Percentiles rank a stretch among this genome's conserved stretches.
These are phyloP conservation scores for Magallana ariakensis DNA, from an alignment of 1,140 invertebrate species.

Conservation along the genomic window DNA sequence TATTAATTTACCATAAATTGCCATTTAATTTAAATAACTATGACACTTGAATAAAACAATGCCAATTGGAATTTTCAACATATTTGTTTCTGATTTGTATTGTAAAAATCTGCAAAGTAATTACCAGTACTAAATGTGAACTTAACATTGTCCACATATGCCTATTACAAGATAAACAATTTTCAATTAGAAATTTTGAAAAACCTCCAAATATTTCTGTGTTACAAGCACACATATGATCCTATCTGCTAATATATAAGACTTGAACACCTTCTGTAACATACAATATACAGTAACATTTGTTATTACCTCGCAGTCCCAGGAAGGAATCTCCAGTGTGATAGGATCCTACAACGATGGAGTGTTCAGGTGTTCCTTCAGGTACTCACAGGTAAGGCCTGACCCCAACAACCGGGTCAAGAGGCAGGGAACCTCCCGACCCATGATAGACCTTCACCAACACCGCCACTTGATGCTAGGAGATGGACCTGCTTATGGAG, in stretches of 20 bases:
- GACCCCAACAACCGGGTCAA: constrained; percentile 26
- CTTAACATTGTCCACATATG: background rate
- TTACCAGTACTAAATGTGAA: background rate
- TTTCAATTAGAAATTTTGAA: no score
- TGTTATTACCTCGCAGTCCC: constrained; percentile 36
- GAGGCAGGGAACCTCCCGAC: constrained; percentile 29
- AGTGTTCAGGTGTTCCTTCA: constrained; percentile 60
- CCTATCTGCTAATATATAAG: no score
- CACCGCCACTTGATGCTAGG: constrained; percentile 66
- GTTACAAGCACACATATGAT: no score
- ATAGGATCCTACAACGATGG: constrained; percentile 48
- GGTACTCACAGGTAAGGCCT: constrained; percentile 5
- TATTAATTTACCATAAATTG: no score
- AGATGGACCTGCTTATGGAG: constrained; percentile 54
- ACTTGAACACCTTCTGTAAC: no score
- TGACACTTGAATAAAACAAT: background rate
- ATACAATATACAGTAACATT: no score
- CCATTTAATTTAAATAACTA: no score
- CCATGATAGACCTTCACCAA: constrained; percentile 62
- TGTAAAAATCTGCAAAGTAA: background rate
- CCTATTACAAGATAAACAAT: no score
- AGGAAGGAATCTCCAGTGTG: constrained; percentile 81
- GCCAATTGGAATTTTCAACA: no score
- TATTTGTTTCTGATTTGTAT: background rate
- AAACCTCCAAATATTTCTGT: no score